phyloP scores from a whole-genome alignment of 2,888 invertebrate genomes.

The Trichogramma evanescens region DNA sequence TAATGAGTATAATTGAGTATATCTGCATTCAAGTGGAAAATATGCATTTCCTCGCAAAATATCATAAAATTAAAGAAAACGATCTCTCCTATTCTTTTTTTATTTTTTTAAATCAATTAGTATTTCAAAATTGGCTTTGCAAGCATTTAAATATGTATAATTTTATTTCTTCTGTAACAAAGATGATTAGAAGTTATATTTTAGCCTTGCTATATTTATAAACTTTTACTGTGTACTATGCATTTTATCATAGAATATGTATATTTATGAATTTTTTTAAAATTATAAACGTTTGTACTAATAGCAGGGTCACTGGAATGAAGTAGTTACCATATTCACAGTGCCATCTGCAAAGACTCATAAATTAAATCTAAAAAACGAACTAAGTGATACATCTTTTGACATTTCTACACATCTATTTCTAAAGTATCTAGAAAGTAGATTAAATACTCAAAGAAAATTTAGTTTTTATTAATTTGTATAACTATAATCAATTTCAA shows the following conservation, averaged over 20 bases:
- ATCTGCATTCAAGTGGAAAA: too few species aligned
- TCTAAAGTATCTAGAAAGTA: slow-evolving; percentile 1
- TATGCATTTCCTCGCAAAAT: too few species aligned
- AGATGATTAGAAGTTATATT: slow-evolving; percentile 8
- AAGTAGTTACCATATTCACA: slow-evolving; percentile 16
- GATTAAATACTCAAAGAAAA: slow-evolving; percentile 1
- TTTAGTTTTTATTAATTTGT: slow-evolving; percentile 6
- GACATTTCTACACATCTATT: slow-evolving; percentile 6
- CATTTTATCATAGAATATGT: slow-evolving; percentile 23
- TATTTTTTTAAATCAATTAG: too few species aligned
- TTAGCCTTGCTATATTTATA: slow-evolving; percentile 18
- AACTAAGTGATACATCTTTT: slow-evolving; percentile 1
- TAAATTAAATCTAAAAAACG: slow-evolving; percentile 4
- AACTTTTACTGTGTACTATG: slow-evolving; percentile 21
- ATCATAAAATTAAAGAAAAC: too few species aligned
- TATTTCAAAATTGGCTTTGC: too few species aligned
- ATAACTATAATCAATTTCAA: too few species aligned
- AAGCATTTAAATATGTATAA: too few species aligned
- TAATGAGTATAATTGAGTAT: too few species aligned
- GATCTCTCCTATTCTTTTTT: too few species aligned
- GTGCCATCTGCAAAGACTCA: slow-evolving; percentile 16
- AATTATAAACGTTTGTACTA: slow-evolving; percentile 15
- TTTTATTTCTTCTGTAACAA: too few species aligned
- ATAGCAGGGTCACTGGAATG: slow-evolving; percentile 3
- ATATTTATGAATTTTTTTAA: slow-evolving; percentile 16